phyloP scores from a whole-genome alignment of 2,113 vertebrate species.

The Pluvianellus socialis region DNA sequence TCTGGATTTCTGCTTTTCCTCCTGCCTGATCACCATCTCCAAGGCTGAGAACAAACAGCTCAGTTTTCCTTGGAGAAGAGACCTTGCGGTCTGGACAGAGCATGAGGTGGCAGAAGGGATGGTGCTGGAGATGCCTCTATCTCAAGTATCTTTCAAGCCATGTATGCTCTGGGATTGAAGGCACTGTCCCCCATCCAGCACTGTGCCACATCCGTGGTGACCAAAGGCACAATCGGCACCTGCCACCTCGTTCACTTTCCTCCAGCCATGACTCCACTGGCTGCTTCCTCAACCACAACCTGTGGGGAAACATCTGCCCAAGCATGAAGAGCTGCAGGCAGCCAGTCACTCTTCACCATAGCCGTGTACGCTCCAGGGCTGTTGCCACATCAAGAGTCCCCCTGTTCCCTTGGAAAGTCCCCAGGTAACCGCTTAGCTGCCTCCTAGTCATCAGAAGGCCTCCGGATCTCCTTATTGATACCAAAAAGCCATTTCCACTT shows the following conservation, averaged over 20 bases:
- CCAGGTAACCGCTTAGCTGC: neutral
- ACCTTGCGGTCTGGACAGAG: neutral
- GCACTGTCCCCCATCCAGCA: fast-evolving
- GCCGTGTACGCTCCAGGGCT: fast-evolving
- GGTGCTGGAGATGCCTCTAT: neutral
- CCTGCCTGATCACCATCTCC: neutral
- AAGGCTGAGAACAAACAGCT: neutral
- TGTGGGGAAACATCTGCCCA: no score
- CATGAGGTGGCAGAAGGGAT: neutral
- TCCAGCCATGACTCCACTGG: fast-evolving
- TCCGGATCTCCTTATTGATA: neutral
- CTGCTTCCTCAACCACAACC: neutral
- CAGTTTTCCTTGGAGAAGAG: fast-evolving
- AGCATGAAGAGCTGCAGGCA: fast-evolving
- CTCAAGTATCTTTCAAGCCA: neutral
- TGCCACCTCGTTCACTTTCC: neutral
- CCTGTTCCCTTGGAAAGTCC: neutral
- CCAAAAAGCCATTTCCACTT: neutral
- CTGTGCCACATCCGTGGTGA: fast-evolving
- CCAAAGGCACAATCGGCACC: neutral
- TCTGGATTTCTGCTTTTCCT: neutral
- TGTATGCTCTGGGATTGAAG: fast-evolving
- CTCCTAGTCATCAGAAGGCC: neutral
- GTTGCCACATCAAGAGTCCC: neutral
- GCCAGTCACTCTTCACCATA: fast-evolving